Conservation (phyloP, 2,888 invertebrate genomes). For the Amphipyra berbera region DNA sequence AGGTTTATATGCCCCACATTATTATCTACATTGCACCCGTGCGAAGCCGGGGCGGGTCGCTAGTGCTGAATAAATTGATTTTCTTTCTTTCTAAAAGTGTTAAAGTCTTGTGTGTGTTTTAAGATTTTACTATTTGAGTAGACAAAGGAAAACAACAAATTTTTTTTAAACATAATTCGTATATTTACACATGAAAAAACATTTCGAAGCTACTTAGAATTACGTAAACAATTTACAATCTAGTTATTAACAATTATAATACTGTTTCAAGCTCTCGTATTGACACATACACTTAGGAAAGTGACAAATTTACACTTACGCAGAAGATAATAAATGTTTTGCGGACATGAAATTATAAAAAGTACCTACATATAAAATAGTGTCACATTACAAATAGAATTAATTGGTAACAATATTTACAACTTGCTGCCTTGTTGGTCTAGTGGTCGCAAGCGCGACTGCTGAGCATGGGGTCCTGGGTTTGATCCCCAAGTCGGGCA, state of each 20-base stretch:
- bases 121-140: background rate
- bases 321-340: background rate
- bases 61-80: too few relatives aligned
- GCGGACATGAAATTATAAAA: background rate
- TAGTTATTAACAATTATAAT: slow-evolving; percentile 57
- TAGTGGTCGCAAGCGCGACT: too few relatives aligned
- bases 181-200: slow-evolving; percentile 80
- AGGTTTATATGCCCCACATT: too few relatives aligned
- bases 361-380: background rate
- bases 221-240: slow-evolving; percentile 59
- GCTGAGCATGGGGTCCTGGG: too few relatives aligned
- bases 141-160: slow-evolving; percentile 9
- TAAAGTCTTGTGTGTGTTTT: too few relatives aligned
- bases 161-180: slow-evolving; percentile 74
- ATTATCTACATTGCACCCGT: too few relatives aligned
- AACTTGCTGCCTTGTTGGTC: too few relatives aligned
- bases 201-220: slow-evolving; percentile 67
- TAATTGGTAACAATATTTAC: background rate
- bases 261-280: slow-evolving; percentile 53
- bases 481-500: too few relatives aligned
- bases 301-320: slow-evolving; percentile 23
- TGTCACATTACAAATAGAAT: background rate
- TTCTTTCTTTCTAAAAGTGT: too few relatives aligned
- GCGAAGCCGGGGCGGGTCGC: too few relatives aligned
- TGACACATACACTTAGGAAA: slow-evolving; percentile 17